phyloP scores from a whole-genome alignment of 2,797 vertebrate genomes.

The Falco peregrinus region DNA sequence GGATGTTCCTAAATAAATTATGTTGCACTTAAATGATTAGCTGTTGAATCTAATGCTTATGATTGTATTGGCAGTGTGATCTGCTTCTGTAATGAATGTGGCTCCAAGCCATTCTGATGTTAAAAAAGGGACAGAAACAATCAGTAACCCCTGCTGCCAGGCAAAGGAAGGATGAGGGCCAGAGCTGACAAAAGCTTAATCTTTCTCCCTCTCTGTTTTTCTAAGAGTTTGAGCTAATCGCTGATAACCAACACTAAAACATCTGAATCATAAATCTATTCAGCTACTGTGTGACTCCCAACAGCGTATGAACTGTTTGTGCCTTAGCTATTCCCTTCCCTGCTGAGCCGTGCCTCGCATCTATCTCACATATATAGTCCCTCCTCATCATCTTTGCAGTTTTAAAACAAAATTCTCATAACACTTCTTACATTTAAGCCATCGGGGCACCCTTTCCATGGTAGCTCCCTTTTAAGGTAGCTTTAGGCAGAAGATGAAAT shows the following conservation, averaged over 20 bases:
- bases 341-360: neutral
- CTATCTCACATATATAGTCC: neutral
- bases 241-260: conserved; percentile 35
- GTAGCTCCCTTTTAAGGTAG: neutral
- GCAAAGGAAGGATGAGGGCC: conserved; percentile 41
- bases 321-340: neutral
- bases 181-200: conserved; percentile 56
- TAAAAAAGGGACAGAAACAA: conserved; percentile 46
- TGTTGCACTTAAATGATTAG: neutral
- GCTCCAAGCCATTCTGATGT: conserved; percentile 20
- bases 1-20: neutral
- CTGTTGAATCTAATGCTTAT: neutral
- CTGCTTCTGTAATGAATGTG: neutral
- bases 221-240: conserved; percentile 40
- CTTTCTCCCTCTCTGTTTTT: conserved; percentile 31
- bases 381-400: neutral
- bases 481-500: neutral
- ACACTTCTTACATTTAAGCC: neutral
- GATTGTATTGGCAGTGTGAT: neutral
- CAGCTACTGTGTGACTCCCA: conserved; percentile 11
- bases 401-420: neutral
- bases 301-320: neutral
- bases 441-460: neutral
- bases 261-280: conserved; percentile 42
- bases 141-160: conserved; percentile 34